Base-by-base conservation (phyloP, 2,113 vertebrate genomes). In the Atractosteus spatula region DNA sequence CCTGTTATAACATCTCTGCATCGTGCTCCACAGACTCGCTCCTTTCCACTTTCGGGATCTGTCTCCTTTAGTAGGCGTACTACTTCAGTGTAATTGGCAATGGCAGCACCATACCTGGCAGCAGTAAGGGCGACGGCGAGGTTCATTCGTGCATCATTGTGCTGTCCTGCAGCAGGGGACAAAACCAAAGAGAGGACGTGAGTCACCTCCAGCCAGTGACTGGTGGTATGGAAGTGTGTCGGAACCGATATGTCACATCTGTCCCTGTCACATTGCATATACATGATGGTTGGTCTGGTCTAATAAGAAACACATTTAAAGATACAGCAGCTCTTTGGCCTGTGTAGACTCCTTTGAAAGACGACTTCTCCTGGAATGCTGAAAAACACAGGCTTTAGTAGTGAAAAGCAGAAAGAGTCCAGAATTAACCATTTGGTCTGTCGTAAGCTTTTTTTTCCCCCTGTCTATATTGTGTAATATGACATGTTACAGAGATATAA, bases 101-200 rank as follows among this genome's bases (percentile, higher is more conserved):
- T 96, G 94, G 96, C 95, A 93, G 96, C 93, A 73, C 93, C 92
- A 55, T 97, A 97, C 93, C 96, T 95, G 91, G 95, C 96, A 94
- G 96, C 96, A 73, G 94, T 97, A 82, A 94, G 95, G 72, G 94
- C 93, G 81, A 96, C 92, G 92, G 95, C 87, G 82, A 97, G 93
- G 94, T 98, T 97, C 96, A 96, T 93, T 78, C 92, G 95, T 76
- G 95, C 94, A 72, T 98, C 94, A 71, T 95, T 90, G 91, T 94
- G 94, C 82, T 97, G 95, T 93, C 97, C 97, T 98, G 95, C 93
- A 94, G 95, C 91, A 73, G 80, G 89, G 85, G 89, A 85, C 86
- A 87, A 85, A 88, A 90, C 82, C 83, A 77, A 81, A 84, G 92
- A 88, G 92, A 89, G 91, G 91, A 93, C 89, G 90, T 91, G 93